phyloP scores from a whole-genome alignment of 1,140 invertebrate species.

The Rhizoglyphus robini region DNA sequence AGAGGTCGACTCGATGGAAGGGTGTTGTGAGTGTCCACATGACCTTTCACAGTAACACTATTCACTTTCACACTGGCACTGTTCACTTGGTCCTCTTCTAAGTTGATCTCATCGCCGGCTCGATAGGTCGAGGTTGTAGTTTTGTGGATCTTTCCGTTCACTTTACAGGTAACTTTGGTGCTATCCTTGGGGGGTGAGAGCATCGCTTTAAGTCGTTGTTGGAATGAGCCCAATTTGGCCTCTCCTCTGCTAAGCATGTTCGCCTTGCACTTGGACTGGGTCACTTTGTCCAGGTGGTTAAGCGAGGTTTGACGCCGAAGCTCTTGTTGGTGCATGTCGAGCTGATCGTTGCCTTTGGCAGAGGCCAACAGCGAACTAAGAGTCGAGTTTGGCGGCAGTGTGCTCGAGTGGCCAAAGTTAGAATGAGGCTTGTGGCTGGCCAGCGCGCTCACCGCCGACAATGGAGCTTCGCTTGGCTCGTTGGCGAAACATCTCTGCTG shows the following conservation, averaged over 20 bases:
- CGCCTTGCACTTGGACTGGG: no score
- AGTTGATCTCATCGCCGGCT: neutral
- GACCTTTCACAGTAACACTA: no score
- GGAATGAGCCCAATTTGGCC: conserved; percentile 2
- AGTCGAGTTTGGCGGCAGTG: conserved; percentile 3
- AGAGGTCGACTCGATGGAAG: neutral
- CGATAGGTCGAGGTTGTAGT: neutral
- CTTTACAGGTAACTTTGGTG: neutral
- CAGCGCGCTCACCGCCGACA: neutral
- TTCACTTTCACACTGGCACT: no score
- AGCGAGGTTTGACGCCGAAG: conserved; percentile 8
- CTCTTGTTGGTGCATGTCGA: neutral
- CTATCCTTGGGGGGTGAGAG: neutral
- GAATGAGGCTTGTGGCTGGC: neutral
- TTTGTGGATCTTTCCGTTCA: neutral
- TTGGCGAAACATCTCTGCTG: no score
- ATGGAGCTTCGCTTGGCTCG: no score
- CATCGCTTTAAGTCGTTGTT: conserved; percentile 11
- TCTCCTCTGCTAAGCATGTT: no score
- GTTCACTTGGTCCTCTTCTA: no score
- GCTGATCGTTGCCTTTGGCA: neutral
- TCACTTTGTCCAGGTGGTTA: neutral
- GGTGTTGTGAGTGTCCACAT: neutral
- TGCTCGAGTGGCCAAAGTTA: neutral
- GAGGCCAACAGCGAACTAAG: conserved; percentile 7